Evolutionary conservation across 37 sponge, comb jelly and placozoan genomes (phyloP).

Genomic region (Hexactinellida sp.): DNA sequence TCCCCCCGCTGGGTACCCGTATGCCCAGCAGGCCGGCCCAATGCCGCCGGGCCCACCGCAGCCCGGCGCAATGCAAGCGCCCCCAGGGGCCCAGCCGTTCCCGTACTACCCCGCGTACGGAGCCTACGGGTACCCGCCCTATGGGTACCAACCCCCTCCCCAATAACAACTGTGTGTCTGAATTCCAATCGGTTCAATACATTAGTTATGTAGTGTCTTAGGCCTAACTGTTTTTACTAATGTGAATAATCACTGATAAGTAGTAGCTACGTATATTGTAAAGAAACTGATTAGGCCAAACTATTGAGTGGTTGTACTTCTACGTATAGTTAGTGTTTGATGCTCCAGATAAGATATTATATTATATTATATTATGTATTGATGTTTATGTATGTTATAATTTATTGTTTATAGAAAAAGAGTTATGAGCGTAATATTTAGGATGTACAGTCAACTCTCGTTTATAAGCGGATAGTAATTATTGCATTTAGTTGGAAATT

Average conservation of each 20-base stretch:
- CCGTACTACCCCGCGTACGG: neutral
- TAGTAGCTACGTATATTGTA: neutral
- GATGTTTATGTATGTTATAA: neutral
- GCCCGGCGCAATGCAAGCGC: neutral
- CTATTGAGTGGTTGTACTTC: neutral
- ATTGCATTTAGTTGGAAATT: no score
- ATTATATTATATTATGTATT: neutral
- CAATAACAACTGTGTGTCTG: neutral
- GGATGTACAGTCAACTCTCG: no score
- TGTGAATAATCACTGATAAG: neutral
- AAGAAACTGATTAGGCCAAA: neutral
- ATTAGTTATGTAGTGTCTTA: neutral
- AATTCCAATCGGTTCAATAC: neutral
- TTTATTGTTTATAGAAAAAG: no score
- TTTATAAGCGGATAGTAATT: no score
- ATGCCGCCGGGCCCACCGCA: neutral
- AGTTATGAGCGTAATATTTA: no score
- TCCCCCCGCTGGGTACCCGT: neutral
- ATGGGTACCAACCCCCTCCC: neutral
- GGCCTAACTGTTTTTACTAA: constrained; percentile 8
- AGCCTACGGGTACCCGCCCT: neutral
- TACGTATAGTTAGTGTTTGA: neutral
- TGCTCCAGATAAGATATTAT: neutral
- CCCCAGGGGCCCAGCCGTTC: neutral
- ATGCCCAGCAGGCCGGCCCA: neutral